Evolutionary conservation across 2,888 invertebrate species (phyloP), one percentile per base, ranked within the genome.

Genomic region (Ethmia dodecea): DNA sequence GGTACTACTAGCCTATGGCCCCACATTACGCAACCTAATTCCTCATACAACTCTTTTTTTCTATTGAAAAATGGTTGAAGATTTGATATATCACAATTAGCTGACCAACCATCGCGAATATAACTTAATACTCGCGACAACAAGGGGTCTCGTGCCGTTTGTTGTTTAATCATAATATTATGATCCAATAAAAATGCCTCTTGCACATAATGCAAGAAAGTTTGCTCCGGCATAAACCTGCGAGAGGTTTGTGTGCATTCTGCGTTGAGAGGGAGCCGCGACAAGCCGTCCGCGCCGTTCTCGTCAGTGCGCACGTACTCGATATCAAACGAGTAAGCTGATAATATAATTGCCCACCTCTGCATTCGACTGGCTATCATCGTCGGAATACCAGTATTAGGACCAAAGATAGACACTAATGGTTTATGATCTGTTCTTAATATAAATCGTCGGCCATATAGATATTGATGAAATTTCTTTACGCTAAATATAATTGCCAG

Each of bases 351-450:
- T n/a, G n/a, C n/a, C n/a, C n/a, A n/a, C n/a, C 47, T 31, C 5
- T 45, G 43, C 37, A 51, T 39, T 0, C 49, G 26, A 16, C 44
- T 43, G 1, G 53, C 47, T 0, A 33, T 25, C 40, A 41, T 46
- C 2, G 34, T 40, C 0, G 49, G 49, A 14, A 52, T 45, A 0
- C 46, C 46, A 0, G 20, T 37, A 8, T 48, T 28, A 0, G 48
- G 45, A 0, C 47, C 45, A n/a, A 52, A 47, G 10, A 49, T 49
- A 1, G 41, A 43, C 1, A 52, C 45, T 5, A 55, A 16, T 0
- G 55, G 47, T 12, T 51, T 51, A 24, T 55, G 49, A 13, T 55
- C 55, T 0, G 47, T 53, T 0, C 42, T 29, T 2, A 53, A 20
- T 0, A 3, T 36, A 12, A 55, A 52, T 6, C 6, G 2, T 3